Evolutionary conservation across 1,140 invertebrate genomes (phyloP), one percentile per base, ranked within the genome.

Genomic region (Laodelphax striatellus): DNA sequence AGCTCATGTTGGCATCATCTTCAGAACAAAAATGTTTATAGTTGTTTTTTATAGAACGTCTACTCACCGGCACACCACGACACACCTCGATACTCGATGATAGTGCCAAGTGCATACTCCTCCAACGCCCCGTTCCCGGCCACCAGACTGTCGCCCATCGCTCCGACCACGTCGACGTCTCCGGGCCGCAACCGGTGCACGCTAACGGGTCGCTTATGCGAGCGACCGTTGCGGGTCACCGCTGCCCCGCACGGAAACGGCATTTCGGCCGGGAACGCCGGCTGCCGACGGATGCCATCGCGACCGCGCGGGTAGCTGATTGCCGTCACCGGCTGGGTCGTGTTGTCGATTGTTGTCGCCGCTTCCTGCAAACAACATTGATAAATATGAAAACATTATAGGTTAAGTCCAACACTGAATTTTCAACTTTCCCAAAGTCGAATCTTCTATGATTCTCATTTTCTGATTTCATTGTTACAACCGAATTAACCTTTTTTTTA

Each of bases 101-200:
- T 80, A 1, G 86, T 82, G 10, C 83, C 86, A 1, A 88, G 69
- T 2, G 86, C 82, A 65, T 78, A 87, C 63, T 83, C 80, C 58
- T 88, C 86, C 55, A 87, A 69, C 0, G 87, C 85, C 1, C 87
- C 87, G 64, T 83, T 89, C 28, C 81, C 87, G 5, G 87, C 88
- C 0, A 87, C 80, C 53, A 92, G 68, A 0, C 86, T 89, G 70
- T 92, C 89, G 6, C 89, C 89, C 55, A 92, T 77, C 1, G 87
- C 87, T 6, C 79, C 88, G 6, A 91, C 76, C 1, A 91, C 82
- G 58, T 88, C 82, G 41, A 91, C 85, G 69, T 91, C 88, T 10
- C 80, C 84, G 1, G 86, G 87, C 44, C 84, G 73, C 5, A 91
- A 73, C 59, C 71, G 68, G 69, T 87, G 82, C 11, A 86, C 85